Conservation (phyloP, 2,888 invertebrate species). For the Syritta pipiens region DNA sequence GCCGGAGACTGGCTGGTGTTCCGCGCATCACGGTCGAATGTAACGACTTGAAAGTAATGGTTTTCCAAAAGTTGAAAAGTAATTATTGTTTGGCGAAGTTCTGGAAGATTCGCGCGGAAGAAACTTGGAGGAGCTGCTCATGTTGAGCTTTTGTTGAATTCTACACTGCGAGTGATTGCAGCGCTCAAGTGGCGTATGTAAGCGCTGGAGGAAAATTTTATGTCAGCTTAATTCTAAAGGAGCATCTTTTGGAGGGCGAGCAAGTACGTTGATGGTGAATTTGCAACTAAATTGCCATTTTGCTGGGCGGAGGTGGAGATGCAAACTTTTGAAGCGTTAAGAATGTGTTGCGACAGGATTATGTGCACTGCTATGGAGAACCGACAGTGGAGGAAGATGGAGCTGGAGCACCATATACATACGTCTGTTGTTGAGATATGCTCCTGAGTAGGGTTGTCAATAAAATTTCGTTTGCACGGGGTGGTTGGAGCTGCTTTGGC, state of each 20-base stretch:
- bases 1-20: no score
- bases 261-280: neutral
- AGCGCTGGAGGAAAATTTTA: neutral
- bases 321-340: conserved; percentile 4
- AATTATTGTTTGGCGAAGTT: conserved; percentile 55
- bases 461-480: neutral
- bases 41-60: conserved; percentile 50
- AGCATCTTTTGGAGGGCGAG: neutral
- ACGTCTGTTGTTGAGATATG: no score
- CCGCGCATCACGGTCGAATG: conserved; percentile 25
- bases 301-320: neutral
- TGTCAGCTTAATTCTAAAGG: neutral
- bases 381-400: neutral
- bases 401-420: no score
- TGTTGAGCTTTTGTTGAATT: conserved; percentile 13
- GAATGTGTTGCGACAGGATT: no score
- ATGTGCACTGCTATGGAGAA: neutral
- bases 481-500: no score
- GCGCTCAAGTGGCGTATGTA: neutral
- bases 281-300: conserved; percentile 35
- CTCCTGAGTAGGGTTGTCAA: neutral
- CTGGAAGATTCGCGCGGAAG: conserved; percentile 1
- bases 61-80: conserved; percentile 57
- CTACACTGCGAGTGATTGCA: conserved; percentile 9
- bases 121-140: neutral